A percentile compares a stretch with the other conserved stretches of the same genome.
phyloP scores from a whole-genome alignment of 2,113 vertebrate species.

The Indicator maculatus region DNA sequence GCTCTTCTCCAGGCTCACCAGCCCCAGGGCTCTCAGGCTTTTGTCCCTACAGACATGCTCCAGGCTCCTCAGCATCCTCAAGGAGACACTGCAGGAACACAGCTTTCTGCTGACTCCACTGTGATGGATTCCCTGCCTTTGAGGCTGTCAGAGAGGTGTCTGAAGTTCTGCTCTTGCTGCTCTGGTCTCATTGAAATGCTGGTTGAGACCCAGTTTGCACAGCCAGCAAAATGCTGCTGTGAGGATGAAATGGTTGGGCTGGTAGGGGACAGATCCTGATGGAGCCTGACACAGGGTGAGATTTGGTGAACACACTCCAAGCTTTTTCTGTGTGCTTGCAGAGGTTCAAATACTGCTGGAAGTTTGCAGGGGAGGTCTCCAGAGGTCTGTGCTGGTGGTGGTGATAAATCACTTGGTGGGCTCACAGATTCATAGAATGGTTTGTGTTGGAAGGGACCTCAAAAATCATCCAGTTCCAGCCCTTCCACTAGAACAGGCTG shows the following conservation, averaged over 20 bases:
- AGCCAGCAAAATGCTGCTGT: not conserved
- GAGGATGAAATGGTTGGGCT: not conserved
- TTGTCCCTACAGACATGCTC: too few relatives aligned
- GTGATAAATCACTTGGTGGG: not conserved
- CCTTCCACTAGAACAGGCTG: too few relatives aligned
- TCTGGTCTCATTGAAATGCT: not conserved
- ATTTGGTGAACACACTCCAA: not conserved
- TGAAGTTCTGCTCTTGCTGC: not conserved
- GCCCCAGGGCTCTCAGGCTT: too few relatives aligned
- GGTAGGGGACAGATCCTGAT: too few relatives aligned
- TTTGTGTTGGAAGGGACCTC: too few relatives aligned
- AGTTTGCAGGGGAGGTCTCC: not conserved
- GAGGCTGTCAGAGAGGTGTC: too few relatives aligned
- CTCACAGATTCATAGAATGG: too few relatives aligned
- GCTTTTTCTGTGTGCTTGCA: accelerated
- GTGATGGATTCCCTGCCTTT: not conserved
- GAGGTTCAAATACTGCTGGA: not conserved
- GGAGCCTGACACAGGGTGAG: accelerated
- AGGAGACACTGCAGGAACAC: not conserved
- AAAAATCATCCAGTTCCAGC: too few relatives aligned
- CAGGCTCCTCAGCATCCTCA: not conserved
- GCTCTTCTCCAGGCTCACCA: too few relatives aligned
- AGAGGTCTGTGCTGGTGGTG: not conserved
- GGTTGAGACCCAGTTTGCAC: accelerated
- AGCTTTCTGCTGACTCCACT: not conserved